phyloP scores from a whole-genome alignment of 2,888 invertebrate species.

The Cybosia mesomella region DNA sequence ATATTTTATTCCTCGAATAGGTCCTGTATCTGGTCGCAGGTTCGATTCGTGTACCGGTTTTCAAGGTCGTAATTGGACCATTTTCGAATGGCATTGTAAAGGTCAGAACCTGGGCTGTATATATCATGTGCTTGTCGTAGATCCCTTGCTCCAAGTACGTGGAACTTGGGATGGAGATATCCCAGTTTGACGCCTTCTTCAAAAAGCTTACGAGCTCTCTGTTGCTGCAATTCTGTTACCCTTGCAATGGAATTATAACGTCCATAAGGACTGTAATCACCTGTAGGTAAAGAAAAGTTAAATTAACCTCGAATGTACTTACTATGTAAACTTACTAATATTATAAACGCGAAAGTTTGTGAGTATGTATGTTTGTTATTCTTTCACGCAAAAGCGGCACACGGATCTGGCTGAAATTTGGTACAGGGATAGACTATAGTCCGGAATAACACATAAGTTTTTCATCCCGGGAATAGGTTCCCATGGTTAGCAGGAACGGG shows the following conservation, averaged over 20 bases:
- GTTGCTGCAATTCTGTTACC: neutral
- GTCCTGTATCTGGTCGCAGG: conserved; percentile 2
- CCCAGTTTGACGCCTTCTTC: conserved; percentile 1
- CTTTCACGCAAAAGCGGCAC: too few species aligned
- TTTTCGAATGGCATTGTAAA: neutral
- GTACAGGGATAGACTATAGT: too few species aligned
- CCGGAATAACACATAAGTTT: too few species aligned
- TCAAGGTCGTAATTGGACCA: conserved; percentile 2
- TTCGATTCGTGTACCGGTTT: neutral
- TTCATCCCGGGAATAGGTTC: too few species aligned
- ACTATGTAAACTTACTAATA: too few species aligned
- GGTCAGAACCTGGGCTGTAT: neutral
- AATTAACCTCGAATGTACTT: neutral
- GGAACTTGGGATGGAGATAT: neutral
- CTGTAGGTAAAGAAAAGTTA: neutral
- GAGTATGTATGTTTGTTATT: too few species aligned
- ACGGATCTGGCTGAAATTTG: too few species aligned
- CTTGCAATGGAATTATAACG: accelerated
- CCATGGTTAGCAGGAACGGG: too few species aligned
- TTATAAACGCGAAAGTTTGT: too few species aligned
- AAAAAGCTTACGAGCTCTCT: neutral
- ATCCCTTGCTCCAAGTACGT: neutral
- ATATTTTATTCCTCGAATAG: neutral
- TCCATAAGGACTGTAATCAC: neutral
- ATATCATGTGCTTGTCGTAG: neutral